A percentile compares a stretch with the other conserved stretches of the same genome.
Conservation (phyloP, 2,888 invertebrate genomes). For the Brenthis daphne region DNA sequence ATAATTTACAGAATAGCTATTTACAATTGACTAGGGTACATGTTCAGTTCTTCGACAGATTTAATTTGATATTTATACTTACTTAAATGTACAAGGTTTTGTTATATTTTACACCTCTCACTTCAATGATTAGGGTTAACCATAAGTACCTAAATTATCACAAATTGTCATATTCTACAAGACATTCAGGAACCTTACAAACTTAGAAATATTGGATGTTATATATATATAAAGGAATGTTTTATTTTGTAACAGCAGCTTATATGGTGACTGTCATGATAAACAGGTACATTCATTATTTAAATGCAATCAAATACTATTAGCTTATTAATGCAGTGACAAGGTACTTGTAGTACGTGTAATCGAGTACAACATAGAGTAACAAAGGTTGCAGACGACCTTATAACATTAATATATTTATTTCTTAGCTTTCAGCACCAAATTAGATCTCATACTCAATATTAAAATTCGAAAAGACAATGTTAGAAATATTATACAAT, state of each 20-base stretch:
- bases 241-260: constrained; percentile 37
- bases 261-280: constrained; percentile 33
- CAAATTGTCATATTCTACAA: constrained; percentile 55
- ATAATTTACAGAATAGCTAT: constrained; percentile 62
- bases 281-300: constrained; percentile 53
- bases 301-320: constrained; percentile 44
- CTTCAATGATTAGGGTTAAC: constrained; percentile 52
- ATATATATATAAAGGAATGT: constrained; percentile 61
- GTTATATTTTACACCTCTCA: constrained; percentile 49
- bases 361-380: constrained; percentile 39
- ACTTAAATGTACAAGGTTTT: constrained; percentile 53
- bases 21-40: constrained; percentile 82
- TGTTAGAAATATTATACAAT: constrained; percentile 33
- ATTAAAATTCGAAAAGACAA: constrained; percentile 31
- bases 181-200: constrained; percentile 66
- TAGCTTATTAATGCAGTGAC: constrained; percentile 43
- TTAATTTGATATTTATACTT: constrained; percentile 54
- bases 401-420: constrained; percentile 36
- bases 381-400: constrained; percentile 35
- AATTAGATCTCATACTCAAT: constrained; percentile 36
- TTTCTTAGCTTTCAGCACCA: constrained; percentile 43
- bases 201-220: constrained; percentile 51
- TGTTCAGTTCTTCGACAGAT: constrained; percentile 77
- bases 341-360: constrained; percentile 56
- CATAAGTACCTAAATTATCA: constrained; percentile 78